Evolutionary conservation across 2,113 vertebrate genomes (phyloP).

Genomic region (Emydura subglobosa): DNA sequence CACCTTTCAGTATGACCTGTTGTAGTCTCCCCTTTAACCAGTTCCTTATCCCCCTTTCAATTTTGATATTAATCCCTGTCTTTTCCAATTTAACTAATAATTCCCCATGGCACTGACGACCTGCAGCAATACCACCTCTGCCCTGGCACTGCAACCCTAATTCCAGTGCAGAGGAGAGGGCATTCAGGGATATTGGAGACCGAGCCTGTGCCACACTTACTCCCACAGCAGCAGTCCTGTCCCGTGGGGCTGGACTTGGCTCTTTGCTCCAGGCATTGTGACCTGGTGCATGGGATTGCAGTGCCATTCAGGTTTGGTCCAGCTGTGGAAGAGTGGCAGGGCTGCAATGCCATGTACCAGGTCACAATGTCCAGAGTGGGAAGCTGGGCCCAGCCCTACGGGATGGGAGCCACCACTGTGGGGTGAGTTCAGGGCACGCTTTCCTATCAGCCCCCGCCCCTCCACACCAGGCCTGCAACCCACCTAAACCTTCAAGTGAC

Average conservation of each 20-base stretch:
- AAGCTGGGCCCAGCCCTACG: not conserved
- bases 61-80: no score
- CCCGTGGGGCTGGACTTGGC: not conserved
- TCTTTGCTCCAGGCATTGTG: no score
- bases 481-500: not conserved
- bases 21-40: no score
- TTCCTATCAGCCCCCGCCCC: not conserved
- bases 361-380: not conserved
- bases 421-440: not conserved
- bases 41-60: no score
- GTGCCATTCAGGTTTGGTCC: no score
- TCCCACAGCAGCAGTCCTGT: not conserved
- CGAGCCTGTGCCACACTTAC: not conserved
- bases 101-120: not conserved
- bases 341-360: not conserved
- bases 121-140: not conserved
- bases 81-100: no score
- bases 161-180: not conserved
- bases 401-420: not conserved
- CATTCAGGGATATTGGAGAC: not conserved
- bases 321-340: no score
- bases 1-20: no score
- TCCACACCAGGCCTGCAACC: not conserved
- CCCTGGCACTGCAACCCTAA: not conserved
- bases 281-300: no score